These are phyloP conservation scores for Ciconia maguari DNA, from an alignment of 2,113 vertebrate species.

Conservation along the genomic window DNA sequence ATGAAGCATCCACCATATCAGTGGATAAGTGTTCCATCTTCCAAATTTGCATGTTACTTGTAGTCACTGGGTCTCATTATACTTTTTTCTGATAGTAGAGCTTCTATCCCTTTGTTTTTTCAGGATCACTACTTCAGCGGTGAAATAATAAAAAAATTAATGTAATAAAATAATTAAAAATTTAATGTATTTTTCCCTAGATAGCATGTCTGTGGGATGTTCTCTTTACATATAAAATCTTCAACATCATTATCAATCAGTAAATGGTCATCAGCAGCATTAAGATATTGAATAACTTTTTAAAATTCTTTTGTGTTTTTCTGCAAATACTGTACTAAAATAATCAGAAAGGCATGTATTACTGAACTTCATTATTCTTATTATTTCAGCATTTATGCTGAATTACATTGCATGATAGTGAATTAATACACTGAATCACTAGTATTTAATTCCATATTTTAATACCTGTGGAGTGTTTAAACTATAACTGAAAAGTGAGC, in stretches of 20 bases:
- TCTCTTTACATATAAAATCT: not conserved
- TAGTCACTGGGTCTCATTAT: not conserved
- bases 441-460: not conserved
- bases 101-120: not conserved
- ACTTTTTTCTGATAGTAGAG: not conserved
- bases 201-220: not conserved
- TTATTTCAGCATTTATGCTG: not conserved
- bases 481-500: not conserved
- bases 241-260: not conserved
- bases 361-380: not conserved
- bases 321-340: not conserved
- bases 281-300: not conserved
- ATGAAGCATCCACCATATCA: not conserved
- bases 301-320: not conserved
- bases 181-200: not conserved
- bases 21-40: not conserved
- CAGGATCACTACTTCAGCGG: not conserved
- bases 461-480: not conserved
- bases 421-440: not conserved
- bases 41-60: not conserved
- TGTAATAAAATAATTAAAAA: not conserved
- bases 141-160: not conserved
- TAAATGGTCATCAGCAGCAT: not conserved
- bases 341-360: not conserved
- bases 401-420: not conserved